Base-by-base conservation (phyloP, 2,888 invertebrate species). In the Mamestra brassicae region DNA sequence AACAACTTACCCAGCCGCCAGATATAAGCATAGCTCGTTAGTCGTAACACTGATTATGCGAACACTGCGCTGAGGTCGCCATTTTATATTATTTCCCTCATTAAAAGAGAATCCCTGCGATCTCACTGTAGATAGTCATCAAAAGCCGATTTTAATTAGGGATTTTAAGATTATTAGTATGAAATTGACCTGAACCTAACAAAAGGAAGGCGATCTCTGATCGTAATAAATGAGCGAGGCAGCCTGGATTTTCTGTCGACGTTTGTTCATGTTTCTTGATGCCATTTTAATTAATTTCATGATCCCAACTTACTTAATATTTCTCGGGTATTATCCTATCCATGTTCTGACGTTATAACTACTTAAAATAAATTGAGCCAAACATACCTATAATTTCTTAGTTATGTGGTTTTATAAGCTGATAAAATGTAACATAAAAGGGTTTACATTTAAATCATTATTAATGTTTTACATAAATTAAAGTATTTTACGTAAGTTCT, bases 61-160 rank as follows among this genome's bases (percentile, higher is more conserved):
- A 78, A 82, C 71, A 80, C 57, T 75, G 78, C 81, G 71, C 71
- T 65, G 72, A 74, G 69, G 65, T 58, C 36, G 74, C 80, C 77
- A 82, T 80, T 86, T 84, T 80, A 84, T 81, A 78, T 80, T 82
- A 74, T 81, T 76, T 80, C 72, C 71, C 78, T 85, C 80, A 79
- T 85, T 85, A 84, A 76, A 78, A 81, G 67, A 83, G 76, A 72
- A 71, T 84, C 69, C 50, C 67, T 80, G 63, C 63, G 58, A 86
- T 80, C 72, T 72, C 54, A 79, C 71, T 47, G 74, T 54, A 65
- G 79, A 67, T 75, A 86, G 58, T 75, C 66, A 72, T 77, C 71
- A 79, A 82, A 83, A 87, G 80, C 79, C 76, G 83, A 79, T 87
- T 86, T 85, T 87, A 86, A 86, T 84, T 80, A 84, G 75, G 81